Conservation (phyloP, 2,113 vertebrate species). For the Pluvialis apricaria region DNA sequence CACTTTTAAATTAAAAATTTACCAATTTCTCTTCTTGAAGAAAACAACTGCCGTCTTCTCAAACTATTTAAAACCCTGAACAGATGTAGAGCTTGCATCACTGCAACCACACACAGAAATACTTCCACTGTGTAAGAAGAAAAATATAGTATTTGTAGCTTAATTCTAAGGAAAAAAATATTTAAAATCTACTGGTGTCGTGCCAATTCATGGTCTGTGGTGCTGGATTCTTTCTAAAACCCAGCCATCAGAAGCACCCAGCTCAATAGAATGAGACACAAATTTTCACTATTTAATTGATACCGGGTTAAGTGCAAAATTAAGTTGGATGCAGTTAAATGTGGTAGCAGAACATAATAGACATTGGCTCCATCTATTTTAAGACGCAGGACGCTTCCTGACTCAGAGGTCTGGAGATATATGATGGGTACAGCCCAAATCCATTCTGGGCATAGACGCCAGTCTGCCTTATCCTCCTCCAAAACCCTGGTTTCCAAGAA, state of each 20-base stretch:
- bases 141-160: constrained; percentile 10
- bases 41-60: constrained; percentile 49
- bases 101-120: constrained; percentile 50
- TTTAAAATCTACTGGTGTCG: not conserved
- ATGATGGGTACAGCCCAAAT: not conserved
- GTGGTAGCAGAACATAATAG: constrained; percentile 30
- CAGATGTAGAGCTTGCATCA: constrained; percentile 59
- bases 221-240: not conserved
- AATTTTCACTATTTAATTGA: constrained; percentile 46
- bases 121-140: constrained; percentile 5
- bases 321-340: constrained; percentile 13
- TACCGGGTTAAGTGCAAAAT: constrained; percentile 5
- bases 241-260: not conserved
- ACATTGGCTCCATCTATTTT: constrained; percentile 54
- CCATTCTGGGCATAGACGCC: not conserved
- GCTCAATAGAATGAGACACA: not conserved
- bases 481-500: not conserved
- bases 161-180: not conserved
- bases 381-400: not conserved
- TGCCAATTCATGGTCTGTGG: constrained; percentile 3
- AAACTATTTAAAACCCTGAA: constrained; percentile 49
- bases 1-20: constrained; percentile 30
- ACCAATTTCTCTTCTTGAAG: constrained; percentile 20
- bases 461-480: not conserved
- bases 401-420: constrained; percentile 11